phyloP scores from a whole-genome alignment of 2,113 vertebrate species.

The Ovis canadensis region DNA sequence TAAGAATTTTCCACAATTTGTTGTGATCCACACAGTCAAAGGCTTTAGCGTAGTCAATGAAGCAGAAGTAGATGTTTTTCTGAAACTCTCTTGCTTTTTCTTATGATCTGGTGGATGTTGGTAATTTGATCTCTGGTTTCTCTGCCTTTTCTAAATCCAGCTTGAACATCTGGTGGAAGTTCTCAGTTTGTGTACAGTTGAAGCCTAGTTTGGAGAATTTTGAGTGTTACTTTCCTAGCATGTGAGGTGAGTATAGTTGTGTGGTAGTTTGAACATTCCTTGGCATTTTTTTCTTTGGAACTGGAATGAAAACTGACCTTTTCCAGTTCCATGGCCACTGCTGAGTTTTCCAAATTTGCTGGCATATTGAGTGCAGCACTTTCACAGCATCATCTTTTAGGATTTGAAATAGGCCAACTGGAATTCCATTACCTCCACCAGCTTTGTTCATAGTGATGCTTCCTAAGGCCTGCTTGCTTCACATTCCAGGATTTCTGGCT shows the following conservation, averaged over 20 bases:
- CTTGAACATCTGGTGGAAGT: background rate
- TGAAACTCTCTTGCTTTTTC: background rate
- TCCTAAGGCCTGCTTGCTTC: background rate
- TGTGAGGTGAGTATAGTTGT: background rate
- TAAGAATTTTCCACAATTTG: background rate
- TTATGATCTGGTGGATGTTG: background rate
- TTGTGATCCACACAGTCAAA: background rate
- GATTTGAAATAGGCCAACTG: background rate
- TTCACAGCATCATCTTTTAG: background rate
- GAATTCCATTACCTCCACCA: background rate
- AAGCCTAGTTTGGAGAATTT: background rate
- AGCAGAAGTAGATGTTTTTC: background rate
- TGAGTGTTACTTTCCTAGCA: background rate
- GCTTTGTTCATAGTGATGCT: background rate
- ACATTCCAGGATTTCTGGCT: background rate
- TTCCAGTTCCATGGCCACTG: background rate
- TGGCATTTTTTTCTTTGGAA: background rate
- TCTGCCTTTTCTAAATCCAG: background rate
- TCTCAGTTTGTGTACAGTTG: background rate
- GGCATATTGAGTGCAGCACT: background rate
- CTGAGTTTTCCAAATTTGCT: background rate
- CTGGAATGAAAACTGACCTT: background rate
- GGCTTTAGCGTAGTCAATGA: background rate
- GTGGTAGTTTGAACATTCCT: background rate
- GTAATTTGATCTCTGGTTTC: background rate